Conservation (phyloP, 2,888 invertebrate species). For the Macropis europaea region DNA sequence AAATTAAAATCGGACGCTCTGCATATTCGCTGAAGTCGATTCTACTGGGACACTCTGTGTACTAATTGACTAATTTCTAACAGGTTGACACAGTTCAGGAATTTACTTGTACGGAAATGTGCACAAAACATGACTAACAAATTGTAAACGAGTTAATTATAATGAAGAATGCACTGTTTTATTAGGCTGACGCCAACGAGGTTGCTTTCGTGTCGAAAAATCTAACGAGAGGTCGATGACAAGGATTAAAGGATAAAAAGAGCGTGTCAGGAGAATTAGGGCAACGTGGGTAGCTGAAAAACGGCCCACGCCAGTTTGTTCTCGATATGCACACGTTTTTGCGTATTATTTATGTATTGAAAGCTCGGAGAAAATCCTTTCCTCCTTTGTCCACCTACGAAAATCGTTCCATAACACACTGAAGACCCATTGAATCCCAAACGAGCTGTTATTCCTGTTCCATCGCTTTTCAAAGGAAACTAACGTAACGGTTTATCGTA, state of each 20-base stretch:
- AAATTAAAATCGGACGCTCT: no score
- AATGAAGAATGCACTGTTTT: not conserved
- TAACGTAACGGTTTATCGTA: no score
- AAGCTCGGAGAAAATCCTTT: slow-evolving; percentile 38
- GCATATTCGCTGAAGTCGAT: no score
- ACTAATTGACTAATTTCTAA: no score
- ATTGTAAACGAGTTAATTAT: no score
- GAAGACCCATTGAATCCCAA: not conserved
- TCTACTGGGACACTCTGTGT: no score
- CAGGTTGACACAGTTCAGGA: no score
- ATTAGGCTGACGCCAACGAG: not conserved
- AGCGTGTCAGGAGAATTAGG: slow-evolving; percentile 42
- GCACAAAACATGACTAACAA: no score
- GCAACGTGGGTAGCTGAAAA: slow-evolving; percentile 44
- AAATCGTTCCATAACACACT: slow-evolving; percentile 1
- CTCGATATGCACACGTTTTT: slow-evolving; percentile 40
- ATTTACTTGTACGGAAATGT: no score
- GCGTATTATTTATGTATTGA: slow-evolving; percentile 38
- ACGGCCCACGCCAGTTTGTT: slow-evolving; percentile 39
- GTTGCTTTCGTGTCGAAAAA: slow-evolving; percentile 14
- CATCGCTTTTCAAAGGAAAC: not conserved
- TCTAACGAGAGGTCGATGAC: slow-evolving; percentile 16
- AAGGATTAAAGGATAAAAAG: slow-evolving; percentile 40
- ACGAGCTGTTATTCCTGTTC: not conserved
- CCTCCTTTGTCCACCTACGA: slow-evolving; percentile 36